Conservation (phyloP, 2,797 vertebrate genomes). For the Yasuhikotakia modesta region DNA sequence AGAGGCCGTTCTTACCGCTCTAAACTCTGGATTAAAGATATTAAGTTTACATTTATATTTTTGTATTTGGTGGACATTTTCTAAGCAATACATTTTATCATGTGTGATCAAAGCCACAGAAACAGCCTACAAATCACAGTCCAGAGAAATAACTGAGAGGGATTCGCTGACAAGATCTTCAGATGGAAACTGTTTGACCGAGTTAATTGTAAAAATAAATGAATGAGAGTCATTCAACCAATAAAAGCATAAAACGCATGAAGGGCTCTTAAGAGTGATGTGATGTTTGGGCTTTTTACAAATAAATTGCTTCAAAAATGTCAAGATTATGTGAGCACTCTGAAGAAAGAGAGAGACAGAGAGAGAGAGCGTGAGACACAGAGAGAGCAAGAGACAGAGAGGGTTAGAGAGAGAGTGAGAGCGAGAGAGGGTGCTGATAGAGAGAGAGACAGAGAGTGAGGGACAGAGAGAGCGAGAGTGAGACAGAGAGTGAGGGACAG, state of each 20-base stretch:
- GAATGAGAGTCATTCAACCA: constrained; percentile 23
- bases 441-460: too few species aligned
- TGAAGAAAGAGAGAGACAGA: background rate
- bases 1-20: constrained; percentile 15
- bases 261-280: constrained; percentile 5
- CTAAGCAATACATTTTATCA: too few species aligned
- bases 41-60: constrained; percentile 55
- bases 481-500: background rate
- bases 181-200: constrained; percentile 68
- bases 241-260: background rate
- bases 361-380: background rate
- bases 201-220: constrained; percentile 69
- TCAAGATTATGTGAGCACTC: background rate
- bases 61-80: too few species aligned
- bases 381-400: too few species aligned
- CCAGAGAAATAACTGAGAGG: constrained; percentile 69
- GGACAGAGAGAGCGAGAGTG: too few species aligned
- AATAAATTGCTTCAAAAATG: background rate
- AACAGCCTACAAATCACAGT: constrained; percentile 62
- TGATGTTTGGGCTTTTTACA: background rate
- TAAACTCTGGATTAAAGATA: constrained; percentile 79
- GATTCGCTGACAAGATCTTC: constrained; percentile 69
- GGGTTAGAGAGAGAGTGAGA: too few species aligned
- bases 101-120: constrained; percentile 8
- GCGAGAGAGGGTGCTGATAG: background rate